Percentiles rank a stretch among this genome's conserved stretches.
phyloP scores from a whole-genome alignment of 1,140 invertebrate genomes.

The Papilio glaucus region DNA sequence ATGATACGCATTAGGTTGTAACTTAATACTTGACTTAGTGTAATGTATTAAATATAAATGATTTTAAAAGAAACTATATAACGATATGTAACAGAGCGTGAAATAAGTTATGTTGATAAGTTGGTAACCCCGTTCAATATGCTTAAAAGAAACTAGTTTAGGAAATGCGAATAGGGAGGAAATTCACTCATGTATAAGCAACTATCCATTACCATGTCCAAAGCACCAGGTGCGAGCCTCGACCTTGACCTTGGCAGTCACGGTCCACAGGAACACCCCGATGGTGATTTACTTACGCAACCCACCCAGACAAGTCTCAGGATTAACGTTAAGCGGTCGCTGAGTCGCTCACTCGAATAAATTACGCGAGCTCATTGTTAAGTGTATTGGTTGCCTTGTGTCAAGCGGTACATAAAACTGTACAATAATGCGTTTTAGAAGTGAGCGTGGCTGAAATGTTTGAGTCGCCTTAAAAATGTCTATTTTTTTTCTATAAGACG shows the following conservation, averaged over 20 bases:
- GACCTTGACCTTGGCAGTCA: background rate
- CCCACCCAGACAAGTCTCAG: slow-evolving; percentile 4
- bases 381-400: background rate
- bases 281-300: slow-evolving; percentile 12
- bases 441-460: too few relatives aligned
- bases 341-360: background rate
- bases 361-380: background rate
- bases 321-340: background rate
- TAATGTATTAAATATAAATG: too few relatives aligned
- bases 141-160: background rate
- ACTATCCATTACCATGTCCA: background rate
- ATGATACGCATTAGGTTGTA: too few relatives aligned
- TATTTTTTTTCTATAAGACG: too few relatives aligned
- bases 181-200: slow-evolving; percentile 8
- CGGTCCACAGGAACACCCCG: background rate
- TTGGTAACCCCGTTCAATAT: background rate
- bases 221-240: background rate
- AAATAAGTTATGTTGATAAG: too few relatives aligned
- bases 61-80: too few relatives aligned
- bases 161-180: background rate
- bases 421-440: too few relatives aligned
- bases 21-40: too few relatives aligned
- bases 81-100: too few relatives aligned
- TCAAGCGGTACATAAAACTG: too few relatives aligned
- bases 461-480: too few relatives aligned